Conservation (phyloP, 2,113 vertebrate genomes). For the Platycercus adscitus region DNA sequence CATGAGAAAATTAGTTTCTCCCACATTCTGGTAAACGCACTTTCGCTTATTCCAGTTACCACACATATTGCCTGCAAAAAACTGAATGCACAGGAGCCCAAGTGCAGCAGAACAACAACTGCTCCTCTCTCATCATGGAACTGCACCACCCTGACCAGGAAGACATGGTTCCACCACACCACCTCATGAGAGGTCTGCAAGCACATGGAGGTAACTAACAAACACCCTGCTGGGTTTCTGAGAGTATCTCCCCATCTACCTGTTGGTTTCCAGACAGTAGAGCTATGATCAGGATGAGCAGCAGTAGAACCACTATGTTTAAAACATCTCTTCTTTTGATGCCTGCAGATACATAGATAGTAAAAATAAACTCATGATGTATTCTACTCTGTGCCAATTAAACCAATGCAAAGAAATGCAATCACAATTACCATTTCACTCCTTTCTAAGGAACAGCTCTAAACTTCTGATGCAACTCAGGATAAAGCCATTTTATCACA, state of each 20-base stretch:
- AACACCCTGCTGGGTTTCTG: background rate
- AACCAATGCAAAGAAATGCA: background rate
- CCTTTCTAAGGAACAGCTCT: background rate
- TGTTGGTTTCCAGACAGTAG: background rate
- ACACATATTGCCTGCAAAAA: background rate
- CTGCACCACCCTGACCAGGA: accelerated
- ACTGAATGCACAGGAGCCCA: accelerated
- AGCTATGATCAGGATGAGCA: background rate
- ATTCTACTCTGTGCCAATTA: background rate
- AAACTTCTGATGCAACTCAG: background rate
- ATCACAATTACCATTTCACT: background rate
- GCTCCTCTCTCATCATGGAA: background rate
- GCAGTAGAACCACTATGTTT: background rate
- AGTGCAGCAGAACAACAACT: background rate
- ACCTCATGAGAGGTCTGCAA: background rate
- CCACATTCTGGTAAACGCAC: background rate
- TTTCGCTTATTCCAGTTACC: background rate
- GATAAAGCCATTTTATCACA: slow-evolving; percentile 9
- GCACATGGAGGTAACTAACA: background rate
- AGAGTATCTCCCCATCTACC: background rate
- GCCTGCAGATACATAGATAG: background rate
- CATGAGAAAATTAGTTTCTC: background rate
- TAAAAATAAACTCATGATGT: background rate
- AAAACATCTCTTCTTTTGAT: background rate
- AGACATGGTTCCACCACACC: background rate